Evolutionary conservation across 2,888 invertebrate species (phyloP).

Genomic region (Pandemis heparana): DNA sequence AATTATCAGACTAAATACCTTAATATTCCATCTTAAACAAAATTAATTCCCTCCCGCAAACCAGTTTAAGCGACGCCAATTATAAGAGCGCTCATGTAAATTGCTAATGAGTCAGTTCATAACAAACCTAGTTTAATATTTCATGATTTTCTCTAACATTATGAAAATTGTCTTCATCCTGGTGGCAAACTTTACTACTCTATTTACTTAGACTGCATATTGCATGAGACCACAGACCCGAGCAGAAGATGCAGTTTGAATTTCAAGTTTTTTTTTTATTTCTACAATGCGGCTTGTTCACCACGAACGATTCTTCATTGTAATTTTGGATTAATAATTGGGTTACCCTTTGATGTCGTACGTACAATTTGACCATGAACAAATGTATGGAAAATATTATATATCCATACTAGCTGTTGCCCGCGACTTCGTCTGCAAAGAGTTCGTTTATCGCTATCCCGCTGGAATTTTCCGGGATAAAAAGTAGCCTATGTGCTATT

Average conservation of each 20-base stretch:
- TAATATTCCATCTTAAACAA: neutral
- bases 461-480: too few relatives aligned
- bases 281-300: neutral
- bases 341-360: too few relatives aligned
- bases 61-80: constrained; percentile 7
- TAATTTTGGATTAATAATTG: neutral
- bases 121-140: constrained; percentile 35
- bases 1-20: neutral
- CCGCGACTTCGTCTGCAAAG: too few relatives aligned
- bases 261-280: neutral
- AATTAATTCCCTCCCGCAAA: neutral
- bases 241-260: neutral
- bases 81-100: constrained; percentile 24
- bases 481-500: too few relatives aligned
- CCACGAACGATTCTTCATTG: too few relatives aligned
- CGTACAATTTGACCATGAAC: too few relatives aligned
- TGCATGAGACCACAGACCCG: constrained; percentile 41
- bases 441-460: too few relatives aligned
- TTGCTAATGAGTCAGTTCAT: constrained; percentile 28
- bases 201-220: constrained; percentile 47
- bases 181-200: constrained; percentile 38
- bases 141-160: constrained; percentile 36
- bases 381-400: too few relatives aligned
- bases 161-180: constrained; percentile 34
- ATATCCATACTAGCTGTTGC: too few relatives aligned